Base-by-base conservation (phyloP, 1,140 invertebrate genomes). In the Prorops nasuta region DNA sequence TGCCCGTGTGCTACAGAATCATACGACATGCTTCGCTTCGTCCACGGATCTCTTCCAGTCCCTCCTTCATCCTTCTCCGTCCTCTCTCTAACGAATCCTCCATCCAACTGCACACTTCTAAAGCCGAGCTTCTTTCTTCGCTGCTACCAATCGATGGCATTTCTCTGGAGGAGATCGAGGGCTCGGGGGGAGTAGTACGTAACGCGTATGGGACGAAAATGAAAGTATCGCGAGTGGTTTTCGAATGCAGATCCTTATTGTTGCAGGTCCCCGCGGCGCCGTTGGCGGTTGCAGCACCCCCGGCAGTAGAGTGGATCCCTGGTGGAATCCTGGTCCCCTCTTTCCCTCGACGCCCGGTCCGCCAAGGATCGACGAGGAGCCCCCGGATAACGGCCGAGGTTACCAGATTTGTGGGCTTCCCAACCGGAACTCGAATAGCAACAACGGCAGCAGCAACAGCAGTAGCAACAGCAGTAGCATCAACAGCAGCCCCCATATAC, bases 241-340 rank as follows among this genome's bases (percentile, higher is more conserved):
- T n/a, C n/a, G n/a, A n/a, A n/a, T n/a, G n/a, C n/a, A n/a, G n/a
- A n/a, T n/a, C n/a, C n/a, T n/a, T n/a, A n/a, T n/a, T n/a, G n/a
- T n/a, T n/a, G n/a, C 61, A 77, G 75, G 70, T 75, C 60, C 68
- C 62, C 71, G 71, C 72, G 68, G 72, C 67, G 71, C 71, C 74
- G 66, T 72, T 69, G 74, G 69, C 72, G 74, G 71, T 76, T 71
- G 71, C 71, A 74, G 59, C 63, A 74, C 62, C 65, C 59, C 67
- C 66, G 66, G 63, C 61, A 72, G 64, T 75, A 72, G 66, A 69
- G 66, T 74, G 69, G 72, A 74, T 75, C 67, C 72, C 58, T 72
- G 71, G 74, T 73, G 69, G 69, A 70, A 69, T 64, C 64, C 66
- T 60, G 51, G 63, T 62, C 49, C 63, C 52, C 63, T 64, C 51